Base-by-base conservation (phyloP, 1,140 invertebrate genomes). In the Drosophila nikananu region DNA sequence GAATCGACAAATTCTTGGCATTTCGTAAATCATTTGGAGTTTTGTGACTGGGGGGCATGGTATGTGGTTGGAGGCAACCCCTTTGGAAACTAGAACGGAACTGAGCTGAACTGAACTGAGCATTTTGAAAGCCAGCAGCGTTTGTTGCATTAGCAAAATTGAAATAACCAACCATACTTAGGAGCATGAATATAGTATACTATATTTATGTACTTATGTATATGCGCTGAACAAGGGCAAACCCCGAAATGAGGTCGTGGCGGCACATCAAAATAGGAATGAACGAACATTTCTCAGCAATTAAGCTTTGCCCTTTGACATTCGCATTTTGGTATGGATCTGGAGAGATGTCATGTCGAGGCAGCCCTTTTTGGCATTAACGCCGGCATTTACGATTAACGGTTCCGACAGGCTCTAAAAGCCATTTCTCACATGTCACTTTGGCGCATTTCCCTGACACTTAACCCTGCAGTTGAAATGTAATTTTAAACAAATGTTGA, bases 81-180 rank as follows among this genome's bases (percentile, higher is more conserved):
- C 62, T 10, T 66, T 23, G 46, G 58, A 89, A 87, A 89, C 61
- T 87, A 78, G 83, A 87, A 87, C 83, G 84, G 84, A 87, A 86
- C 80, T 72, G 42, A 60, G 58, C 68, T 37, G 84, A 87, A 86
- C 80, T 72, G 42, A 60, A 61, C 68, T 37, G 60, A 62, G 60
- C 27, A 37, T 48, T 82, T 81, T 66, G 42, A 72, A 48, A 77
- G 68, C 67, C 60, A 58, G 48, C 66, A 77, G 75, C 67, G 61
- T 67, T 87, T 77, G 73, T 78, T 81, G 80, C 84, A 87, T 87
- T 87, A 87, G 80, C 59, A 79, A 87, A 87, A 87, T 90, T 89
- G 66, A 90, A 87, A 75, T 66, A 80, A 67, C 63, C 46, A 39
- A 49, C 32, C 32, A 27, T n/a, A n/a, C n/a, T n/a, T n/a, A n/a